Evolutionary conservation across 2,113 vertebrate species (phyloP).

Genomic region (Eidolon helvum): DNA sequence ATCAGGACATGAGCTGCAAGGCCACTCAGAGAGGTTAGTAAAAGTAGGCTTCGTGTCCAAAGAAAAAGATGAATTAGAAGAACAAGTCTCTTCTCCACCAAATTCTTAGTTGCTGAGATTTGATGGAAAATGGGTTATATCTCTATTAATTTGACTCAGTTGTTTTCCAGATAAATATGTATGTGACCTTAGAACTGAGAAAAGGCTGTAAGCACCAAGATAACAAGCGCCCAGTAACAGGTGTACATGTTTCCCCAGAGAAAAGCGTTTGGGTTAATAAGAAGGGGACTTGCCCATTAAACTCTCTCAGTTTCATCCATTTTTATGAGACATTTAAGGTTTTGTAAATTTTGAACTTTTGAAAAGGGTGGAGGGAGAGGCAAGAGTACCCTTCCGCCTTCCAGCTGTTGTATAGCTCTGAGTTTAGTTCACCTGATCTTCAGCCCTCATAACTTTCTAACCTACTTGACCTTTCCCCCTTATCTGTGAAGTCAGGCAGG

Average conservation of each 20-base stretch:
- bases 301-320: neutral
- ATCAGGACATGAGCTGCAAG: neutral
- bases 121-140: neutral
- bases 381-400: neutral
- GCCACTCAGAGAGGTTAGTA: neutral
- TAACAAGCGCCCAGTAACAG: neutral
- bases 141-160: neutral
- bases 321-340: neutral
- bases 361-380: neutral
- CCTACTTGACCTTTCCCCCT: neutral
- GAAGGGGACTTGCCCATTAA: neutral
- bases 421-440: neutral
- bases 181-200: conserved; percentile 18
- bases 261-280: neutral
- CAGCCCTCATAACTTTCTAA: neutral
- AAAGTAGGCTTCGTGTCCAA: neutral
- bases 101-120: neutral
- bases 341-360: neutral
- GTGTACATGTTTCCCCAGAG: neutral
- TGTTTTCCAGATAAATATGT: neutral
- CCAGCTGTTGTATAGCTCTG: fast-evolving
- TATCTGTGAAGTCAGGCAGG: neutral
- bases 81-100: neutral
- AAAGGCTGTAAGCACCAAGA: neutral
- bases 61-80: neutral